Percentiles rank a stretch among this genome's conserved stretches.
Conservation (phyloP, 2,797 vertebrate species). For the Parotocinclus haroldoi region DNA sequence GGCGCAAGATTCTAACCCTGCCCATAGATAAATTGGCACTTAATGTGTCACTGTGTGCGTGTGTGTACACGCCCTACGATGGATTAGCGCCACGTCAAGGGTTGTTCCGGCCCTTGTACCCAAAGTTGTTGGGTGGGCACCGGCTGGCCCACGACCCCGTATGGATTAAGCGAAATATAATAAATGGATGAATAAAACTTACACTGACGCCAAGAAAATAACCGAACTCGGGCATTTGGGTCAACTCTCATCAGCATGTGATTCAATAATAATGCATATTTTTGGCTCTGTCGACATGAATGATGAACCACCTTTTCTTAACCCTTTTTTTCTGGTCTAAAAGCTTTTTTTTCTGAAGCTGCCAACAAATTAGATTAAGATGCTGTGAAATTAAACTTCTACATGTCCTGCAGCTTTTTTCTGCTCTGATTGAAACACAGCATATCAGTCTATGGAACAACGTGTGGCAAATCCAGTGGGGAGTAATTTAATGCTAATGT, state of each 20-base stretch:
- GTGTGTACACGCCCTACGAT: too few relatives aligned
- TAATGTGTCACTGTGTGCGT: too few relatives aligned
- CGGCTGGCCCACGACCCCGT: too few relatives aligned
- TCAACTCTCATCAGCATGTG: neutral
- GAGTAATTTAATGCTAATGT: slow-evolving; percentile 16
- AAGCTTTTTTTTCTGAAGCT: neutral
- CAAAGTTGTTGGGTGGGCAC: too few relatives aligned
- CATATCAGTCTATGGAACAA: slow-evolving; percentile 3
- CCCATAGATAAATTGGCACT: too few relatives aligned
- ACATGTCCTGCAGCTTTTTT: slow-evolving; percentile 21
- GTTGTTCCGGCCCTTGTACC: too few relatives aligned
- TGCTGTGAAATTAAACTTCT: slow-evolving; percentile 24
- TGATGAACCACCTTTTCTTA: neutral
- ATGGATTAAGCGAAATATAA: too few relatives aligned
- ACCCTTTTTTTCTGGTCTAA: neutral
- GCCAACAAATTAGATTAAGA: slow-evolving; percentile 21
- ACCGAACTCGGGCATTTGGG: too few relatives aligned
- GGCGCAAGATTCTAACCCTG: too few relatives aligned
- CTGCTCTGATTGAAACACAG: slow-evolving; percentile 19
- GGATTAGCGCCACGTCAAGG: too few relatives aligned
- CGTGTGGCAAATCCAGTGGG: slow-evolving; percentile 11
- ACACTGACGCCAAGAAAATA: too few relatives aligned
- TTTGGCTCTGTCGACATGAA: slow-evolving; percentile 52
- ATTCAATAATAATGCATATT: slow-evolving; percentile 32
- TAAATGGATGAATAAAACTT: too few relatives aligned